Evolutionary conservation across 2,113 vertebrate genomes (phyloP).

Genomic region (Chaetura pelagica): DNA sequence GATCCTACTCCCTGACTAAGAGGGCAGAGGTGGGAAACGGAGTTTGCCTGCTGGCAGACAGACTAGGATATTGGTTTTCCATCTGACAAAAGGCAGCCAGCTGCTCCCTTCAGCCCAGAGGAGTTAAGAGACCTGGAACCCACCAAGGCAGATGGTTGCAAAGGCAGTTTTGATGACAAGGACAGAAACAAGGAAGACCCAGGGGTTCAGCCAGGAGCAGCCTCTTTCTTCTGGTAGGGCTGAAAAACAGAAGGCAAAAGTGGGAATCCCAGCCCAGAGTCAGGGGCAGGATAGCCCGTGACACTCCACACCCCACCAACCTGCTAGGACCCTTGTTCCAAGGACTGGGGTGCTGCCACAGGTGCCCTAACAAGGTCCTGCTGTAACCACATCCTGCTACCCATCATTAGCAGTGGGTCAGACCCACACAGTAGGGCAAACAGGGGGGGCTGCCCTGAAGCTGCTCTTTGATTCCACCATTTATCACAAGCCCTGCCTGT

Average conservation of each 20-base stretch:
- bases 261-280: background rate
- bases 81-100: background rate
- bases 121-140: background rate
- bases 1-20: background rate
- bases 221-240: background rate
- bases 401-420: background rate
- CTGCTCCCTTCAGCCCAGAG: background rate
- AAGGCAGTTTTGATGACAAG: constrained; percentile 1
- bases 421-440: background rate
- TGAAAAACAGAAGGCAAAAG: constrained; percentile 20
- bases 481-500: background rate
- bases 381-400: background rate
- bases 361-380: background rate
- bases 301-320: rapidly evolving
- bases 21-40: background rate
- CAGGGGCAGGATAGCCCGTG: rapidly evolving
- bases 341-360: background rate
- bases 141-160: background rate
- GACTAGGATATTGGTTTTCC: background rate
- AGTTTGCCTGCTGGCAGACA: background rate
- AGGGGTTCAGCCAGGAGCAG: background rate
- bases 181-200: background rate
- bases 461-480: background rate
- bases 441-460: background rate
- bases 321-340: background rate